Evolutionary conservation across 2,797 vertebrate species (phyloP).

Genomic region (Pseudomugil tenellus): DNA sequence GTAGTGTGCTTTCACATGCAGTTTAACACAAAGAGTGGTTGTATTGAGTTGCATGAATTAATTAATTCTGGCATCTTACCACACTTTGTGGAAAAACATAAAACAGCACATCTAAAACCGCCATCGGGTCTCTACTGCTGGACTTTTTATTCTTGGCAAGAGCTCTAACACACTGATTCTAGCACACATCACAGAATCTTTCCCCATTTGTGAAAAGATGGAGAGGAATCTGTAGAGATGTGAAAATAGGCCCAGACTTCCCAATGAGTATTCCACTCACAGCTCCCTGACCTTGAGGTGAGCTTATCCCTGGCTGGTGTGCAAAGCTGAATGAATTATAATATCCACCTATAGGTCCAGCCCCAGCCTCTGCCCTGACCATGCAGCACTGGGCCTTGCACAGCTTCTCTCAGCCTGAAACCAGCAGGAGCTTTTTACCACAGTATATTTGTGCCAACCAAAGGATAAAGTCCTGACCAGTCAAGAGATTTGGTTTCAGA

Average conservation of each 20-base stretch:
- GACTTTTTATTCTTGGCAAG: constrained; percentile 41
- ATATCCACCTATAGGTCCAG: constrained; percentile 72
- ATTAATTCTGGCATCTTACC: constrained; percentile 21
- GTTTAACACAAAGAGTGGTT: constrained; percentile 5
- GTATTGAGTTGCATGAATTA: constrained; percentile 1
- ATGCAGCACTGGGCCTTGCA: constrained; percentile 49
- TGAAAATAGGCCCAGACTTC: constrained; percentile 73
- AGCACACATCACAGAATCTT: constrained; percentile 41
- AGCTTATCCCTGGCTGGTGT: constrained; percentile 74
- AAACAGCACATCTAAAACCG: constrained; percentile 21
- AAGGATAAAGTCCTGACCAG: constrained; percentile 47
- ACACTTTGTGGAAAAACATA: constrained; percentile 19
- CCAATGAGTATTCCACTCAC: constrained; percentile 85
- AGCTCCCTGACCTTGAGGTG: constrained; percentile 84
- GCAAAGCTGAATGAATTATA: constrained; percentile 79
- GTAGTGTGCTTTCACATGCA: not conserved
- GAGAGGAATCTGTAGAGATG: constrained; percentile 65
- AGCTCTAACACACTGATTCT: constrained; percentile 32
- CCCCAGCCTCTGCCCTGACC: constrained; percentile 63
- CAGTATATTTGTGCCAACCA: constrained; percentile 38
- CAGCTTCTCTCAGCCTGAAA: constrained; percentile 48
- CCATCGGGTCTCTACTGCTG: constrained; percentile 8
- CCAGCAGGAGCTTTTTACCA: constrained; percentile 49
- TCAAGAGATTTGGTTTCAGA: constrained; percentile 32
- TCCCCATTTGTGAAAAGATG: constrained; percentile 65